A percentile compares a stretch with the other conserved stretches of the same genome.
Evolutionary conservation across 2,113 vertebrate species (phyloP).

Genomic region (Tylochromis polylepis): DNA sequence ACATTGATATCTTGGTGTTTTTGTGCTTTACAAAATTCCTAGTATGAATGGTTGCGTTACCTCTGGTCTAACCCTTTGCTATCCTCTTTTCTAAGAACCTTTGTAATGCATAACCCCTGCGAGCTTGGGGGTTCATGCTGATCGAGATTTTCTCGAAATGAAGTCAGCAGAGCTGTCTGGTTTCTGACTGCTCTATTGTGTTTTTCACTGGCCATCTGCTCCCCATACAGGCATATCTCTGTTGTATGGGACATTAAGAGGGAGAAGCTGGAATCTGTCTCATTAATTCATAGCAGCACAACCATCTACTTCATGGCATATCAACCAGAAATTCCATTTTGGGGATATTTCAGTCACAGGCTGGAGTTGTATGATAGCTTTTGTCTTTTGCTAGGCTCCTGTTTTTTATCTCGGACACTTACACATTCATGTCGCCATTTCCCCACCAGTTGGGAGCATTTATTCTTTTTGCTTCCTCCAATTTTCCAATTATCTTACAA

Average conservation of each 20-base stretch:
- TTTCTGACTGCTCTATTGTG: conserved; percentile 66
- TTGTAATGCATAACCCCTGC: background rate
- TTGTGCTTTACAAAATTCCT: conserved; percentile 12
- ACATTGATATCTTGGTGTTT: conserved; percentile 10
- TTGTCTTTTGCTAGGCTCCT: conserved; percentile 55
- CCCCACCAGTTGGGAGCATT: conserved; percentile 21
- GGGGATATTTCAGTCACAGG: conserved; percentile 34
- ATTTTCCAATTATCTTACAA: conserved; percentile 47
- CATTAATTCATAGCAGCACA: conserved; percentile 57
- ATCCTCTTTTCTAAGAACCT: background rate
- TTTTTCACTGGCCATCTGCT: conserved; percentile 57
- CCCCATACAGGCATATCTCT: conserved; percentile 58
- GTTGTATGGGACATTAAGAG: conserved; percentile 46
- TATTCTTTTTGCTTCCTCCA: conserved; percentile 31
- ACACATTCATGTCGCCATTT: conserved; percentile 23
- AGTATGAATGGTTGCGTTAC: conserved; percentile 26
- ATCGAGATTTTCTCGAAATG: conserved; percentile 51
- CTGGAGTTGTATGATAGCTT: conserved; percentile 52
- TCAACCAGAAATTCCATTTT: conserved; percentile 43
- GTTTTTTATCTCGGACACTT: conserved; percentile 49
- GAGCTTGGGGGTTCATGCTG: conserved; percentile 11
- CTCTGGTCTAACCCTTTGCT: conserved; percentile 19
- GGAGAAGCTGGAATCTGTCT: conserved; percentile 45
- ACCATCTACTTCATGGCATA: conserved; percentile 38
- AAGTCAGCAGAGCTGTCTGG: conserved; percentile 55